phyloP scores from a whole-genome alignment of 1,140 invertebrate species.

The Temnothorax nylanderi region DNA sequence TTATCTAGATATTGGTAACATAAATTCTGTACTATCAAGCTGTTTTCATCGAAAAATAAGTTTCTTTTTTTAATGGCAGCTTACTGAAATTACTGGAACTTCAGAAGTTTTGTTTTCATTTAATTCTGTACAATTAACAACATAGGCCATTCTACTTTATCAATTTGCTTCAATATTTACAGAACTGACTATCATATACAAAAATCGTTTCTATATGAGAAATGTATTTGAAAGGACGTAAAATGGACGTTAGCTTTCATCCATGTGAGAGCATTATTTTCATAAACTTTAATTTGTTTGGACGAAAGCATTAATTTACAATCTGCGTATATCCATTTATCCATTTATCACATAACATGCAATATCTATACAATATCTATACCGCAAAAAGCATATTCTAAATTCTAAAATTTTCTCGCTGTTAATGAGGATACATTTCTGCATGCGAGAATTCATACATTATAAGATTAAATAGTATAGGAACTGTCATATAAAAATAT shows the following conservation, averaged over 20 bases:
- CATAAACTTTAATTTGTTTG: conserved; percentile 4
- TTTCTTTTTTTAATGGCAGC: conserved; percentile 45
- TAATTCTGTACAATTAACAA: conserved; percentile 31
- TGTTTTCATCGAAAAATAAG: conserved; percentile 30
- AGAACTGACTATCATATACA: background rate
- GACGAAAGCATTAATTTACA: conserved; percentile 27
- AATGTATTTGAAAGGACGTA: conserved; percentile 20
- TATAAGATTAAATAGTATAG: conserved; percentile 22
- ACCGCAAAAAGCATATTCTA: background rate
- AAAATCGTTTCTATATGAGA: conserved; percentile 19
- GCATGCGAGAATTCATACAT: background rate
- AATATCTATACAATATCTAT: background rate
- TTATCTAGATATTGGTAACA: conserved; percentile 16
- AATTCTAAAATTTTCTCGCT: conserved; percentile 12
- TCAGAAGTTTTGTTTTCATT: background rate
- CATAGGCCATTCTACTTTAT: conserved; percentile 19
- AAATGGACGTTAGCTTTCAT: conserved; percentile 4
- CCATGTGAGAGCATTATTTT: background rate
- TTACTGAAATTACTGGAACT: conserved; percentile 29
- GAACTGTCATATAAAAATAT: conserved; percentile 54
- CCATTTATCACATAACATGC: background rate
- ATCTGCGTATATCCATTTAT: background rate
- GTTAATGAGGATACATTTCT: background rate
- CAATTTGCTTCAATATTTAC: background rate
- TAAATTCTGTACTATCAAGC: conserved; percentile 31